Percentiles rank a stretch among this genome's conserved stretches.
These are phyloP conservation scores for Macrotis lagotis DNA, from an alignment of 2,113 vertebrate genomes.

Conservation along the genomic window DNA sequence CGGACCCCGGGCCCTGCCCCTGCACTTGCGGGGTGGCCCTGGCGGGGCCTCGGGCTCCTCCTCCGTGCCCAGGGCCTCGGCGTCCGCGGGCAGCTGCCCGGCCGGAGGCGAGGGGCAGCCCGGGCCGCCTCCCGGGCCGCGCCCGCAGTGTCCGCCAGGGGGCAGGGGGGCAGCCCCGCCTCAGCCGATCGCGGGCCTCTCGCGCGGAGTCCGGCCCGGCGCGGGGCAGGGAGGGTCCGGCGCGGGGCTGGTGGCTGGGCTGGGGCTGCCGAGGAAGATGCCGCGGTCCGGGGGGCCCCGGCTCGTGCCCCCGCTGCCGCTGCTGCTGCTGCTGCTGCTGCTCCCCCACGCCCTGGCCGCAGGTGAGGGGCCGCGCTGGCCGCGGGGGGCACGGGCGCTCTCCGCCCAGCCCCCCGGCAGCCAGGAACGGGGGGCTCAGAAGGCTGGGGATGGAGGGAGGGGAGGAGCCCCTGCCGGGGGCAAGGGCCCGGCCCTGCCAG, in stretches of 20 bases:
- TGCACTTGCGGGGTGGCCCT: not conserved
- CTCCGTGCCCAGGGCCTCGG: no score
- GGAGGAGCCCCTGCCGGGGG: not conserved
- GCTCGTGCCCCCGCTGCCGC: not conserved
- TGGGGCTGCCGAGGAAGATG: not conserved
- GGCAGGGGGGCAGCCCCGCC: not conserved
- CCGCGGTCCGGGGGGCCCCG: not conserved
- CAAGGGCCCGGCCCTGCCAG: not conserved
- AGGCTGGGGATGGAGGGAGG: not conserved
- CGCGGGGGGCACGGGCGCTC: not conserved
- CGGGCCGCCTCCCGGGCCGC: not conserved
- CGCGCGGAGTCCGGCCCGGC: not conserved
- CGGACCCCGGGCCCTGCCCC: no score
- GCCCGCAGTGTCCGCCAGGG: not conserved
- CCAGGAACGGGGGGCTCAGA: not conserved
- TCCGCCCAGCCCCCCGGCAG: not conserved
- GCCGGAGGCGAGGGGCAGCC: no score
- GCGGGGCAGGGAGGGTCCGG: not conserved
- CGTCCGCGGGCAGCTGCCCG: no score
- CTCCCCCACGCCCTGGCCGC: not conserved
- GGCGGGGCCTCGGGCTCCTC: not conserved
- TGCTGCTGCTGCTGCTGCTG: not conserved
- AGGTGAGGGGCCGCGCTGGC: not conserved
- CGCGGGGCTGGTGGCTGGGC: not conserved
- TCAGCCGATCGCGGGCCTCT: no score